Evolutionary conservation across 2,113 vertebrate genomes (phyloP).

Genomic region (Prochilodus magdalenae): DNA sequence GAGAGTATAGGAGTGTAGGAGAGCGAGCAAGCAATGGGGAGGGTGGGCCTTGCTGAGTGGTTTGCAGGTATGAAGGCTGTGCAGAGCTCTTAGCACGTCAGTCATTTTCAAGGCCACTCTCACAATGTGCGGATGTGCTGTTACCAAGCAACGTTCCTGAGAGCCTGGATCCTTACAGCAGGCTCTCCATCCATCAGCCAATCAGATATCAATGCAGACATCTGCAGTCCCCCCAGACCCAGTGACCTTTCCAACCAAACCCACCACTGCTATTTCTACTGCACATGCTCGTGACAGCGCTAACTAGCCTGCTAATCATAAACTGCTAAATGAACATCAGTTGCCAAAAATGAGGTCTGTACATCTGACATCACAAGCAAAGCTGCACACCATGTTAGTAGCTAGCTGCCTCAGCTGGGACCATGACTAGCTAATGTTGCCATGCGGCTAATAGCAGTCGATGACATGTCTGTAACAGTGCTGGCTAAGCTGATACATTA

Average conservation of each 20-base stretch:
- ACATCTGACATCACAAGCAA: no score
- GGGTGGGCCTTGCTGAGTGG: constrained; percentile 6
- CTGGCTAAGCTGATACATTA: no score
- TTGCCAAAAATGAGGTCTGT: no score
- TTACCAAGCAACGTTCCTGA: constrained; percentile 78
- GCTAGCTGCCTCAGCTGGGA: no score
- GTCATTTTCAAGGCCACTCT: constrained; percentile 79
- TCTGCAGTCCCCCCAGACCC: constrained; percentile 58
- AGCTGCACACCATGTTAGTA: no score
- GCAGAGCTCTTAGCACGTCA: constrained; percentile 74
- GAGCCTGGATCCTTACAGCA: constrained; percentile 56
- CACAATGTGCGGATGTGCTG: constrained; percentile 69
- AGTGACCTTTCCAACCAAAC: constrained; percentile 46
- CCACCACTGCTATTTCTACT: not conserved
- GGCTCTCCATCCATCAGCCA: constrained; percentile 65
- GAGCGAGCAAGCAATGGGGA: not conserved
- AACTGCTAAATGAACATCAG: no score
- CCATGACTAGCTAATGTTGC: no score
- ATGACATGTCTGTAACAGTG: no score
- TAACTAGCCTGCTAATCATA: not conserved
- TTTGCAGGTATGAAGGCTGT: constrained; percentile 61
- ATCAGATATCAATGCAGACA: constrained; percentile 62
- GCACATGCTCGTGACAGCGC: not conserved
- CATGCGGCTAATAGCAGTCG: no score
- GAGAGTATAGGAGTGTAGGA: not conserved